phyloP scores from a whole-genome alignment of 2,797 vertebrate genomes.

The Aratinga solstitialis region DNA sequence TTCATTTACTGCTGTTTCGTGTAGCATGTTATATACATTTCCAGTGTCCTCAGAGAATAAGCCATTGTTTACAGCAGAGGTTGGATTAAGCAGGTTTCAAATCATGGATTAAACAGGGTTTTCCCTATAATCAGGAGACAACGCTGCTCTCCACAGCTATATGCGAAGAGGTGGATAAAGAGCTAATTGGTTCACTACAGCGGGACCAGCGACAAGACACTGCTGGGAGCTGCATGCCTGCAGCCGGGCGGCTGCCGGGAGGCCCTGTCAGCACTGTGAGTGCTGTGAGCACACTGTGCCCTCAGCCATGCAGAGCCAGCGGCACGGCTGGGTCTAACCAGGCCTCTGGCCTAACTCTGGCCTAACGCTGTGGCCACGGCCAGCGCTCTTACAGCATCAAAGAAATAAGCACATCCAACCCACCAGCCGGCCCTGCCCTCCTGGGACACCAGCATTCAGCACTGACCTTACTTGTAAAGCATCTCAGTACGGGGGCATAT shows the following conservation, averaged over 20 bases:
- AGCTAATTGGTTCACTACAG: conserved; percentile 6
- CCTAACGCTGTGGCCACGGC: not conserved
- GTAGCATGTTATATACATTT: not conserved
- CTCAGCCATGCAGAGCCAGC: not conserved
- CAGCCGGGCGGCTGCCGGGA: not conserved
- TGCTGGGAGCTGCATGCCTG: not conserved
- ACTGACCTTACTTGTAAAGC: not conserved
- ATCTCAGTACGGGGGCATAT: not conserved
- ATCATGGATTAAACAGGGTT: conserved; percentile 44
- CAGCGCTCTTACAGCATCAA: not conserved
- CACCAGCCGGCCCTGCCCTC: not conserved
- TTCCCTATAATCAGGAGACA: conserved; percentile 47
- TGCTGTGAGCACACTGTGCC: not conserved
- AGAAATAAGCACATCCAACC: not conserved
- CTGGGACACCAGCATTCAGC: not conserved
- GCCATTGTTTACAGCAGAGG: conserved; percentile 45
- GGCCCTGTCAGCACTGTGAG: not conserved
- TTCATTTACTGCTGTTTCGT: not conserved
- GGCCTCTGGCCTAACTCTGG: not conserved
- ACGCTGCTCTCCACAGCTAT: conserved; percentile 50
- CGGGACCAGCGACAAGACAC: conserved; percentile 17
- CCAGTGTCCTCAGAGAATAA: not conserved
- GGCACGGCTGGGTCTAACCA: not conserved
- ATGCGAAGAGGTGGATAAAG: conserved; percentile 56
- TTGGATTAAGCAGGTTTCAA: conserved; percentile 62